Evolutionary conservation across 2,797 vertebrate species (phyloP).

Genomic region (Danio tinwini): DNA sequence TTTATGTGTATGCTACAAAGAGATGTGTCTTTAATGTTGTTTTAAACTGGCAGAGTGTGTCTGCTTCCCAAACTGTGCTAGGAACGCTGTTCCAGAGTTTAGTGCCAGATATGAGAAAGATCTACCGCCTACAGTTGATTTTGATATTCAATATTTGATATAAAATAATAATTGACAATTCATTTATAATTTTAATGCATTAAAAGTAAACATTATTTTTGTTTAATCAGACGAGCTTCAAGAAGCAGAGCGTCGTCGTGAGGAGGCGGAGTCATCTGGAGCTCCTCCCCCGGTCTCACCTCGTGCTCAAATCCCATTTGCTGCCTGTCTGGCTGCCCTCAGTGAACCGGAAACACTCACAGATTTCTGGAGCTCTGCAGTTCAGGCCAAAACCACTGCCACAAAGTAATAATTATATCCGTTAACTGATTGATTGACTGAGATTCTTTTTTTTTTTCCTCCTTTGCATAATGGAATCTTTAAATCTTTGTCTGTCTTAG

Average conservation of each 20-base stretch:
- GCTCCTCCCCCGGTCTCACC: conserved; percentile 83
- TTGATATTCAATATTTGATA: too few species aligned
- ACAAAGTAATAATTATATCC: conserved; percentile 83
- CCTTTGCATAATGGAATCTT: not conserved
- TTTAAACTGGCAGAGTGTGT: too few species aligned
- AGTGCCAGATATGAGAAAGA: too few species aligned
- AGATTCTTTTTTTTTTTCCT: not conserved
- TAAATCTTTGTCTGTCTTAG: conserved; percentile 68
- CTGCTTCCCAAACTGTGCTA: too few species aligned
- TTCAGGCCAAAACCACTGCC: conserved; percentile 95
- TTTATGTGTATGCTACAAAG: too few species aligned
- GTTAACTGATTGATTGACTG: not conserved
- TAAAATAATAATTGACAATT: too few species aligned
- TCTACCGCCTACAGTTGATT: too few species aligned
- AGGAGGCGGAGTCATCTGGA: conserved; percentile 89
- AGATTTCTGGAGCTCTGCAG: conserved; percentile 98
- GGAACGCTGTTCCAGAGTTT: too few species aligned
- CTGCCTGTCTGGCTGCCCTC: conserved; percentile 94
- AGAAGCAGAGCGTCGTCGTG: conserved; percentile 91
- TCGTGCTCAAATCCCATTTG: conserved; percentile 95
- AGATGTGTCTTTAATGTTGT: too few species aligned
- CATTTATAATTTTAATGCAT: not conserved
- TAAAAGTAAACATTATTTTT: not conserved
- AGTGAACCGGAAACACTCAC: conserved; percentile 94
- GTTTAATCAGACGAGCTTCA: conserved; percentile 85